Base-by-base conservation (phyloP, 2,797 vertebrate species). In the Spea hammondii region DNA sequence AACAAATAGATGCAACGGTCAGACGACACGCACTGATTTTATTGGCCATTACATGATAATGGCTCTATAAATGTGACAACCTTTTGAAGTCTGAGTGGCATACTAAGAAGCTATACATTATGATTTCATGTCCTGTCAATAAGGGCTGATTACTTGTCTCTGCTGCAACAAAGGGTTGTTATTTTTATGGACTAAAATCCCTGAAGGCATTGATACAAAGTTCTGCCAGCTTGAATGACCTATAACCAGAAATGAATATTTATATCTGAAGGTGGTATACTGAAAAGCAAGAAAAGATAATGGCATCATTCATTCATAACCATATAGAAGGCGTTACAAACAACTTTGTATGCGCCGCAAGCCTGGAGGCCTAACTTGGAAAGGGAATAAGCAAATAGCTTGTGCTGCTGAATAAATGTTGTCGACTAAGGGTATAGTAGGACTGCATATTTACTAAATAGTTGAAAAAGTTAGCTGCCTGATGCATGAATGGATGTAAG, bases 71-170 rank as follows among this genome's bases (percentile, higher is more conserved):
- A 62, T 32, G 9, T 62, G 55, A 12, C 12, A 32, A 17, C 7
- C n/a, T 17, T 62, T 62, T 62, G 14, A 12, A 62, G 6, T 62
- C 59, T 62, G 59, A 62, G 59, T 62, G 59, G 14, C 59, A 62
- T 5, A 17, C 0, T 17, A 62, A 62, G 59, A 9, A 62, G 59
- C 59, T 62, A 17, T 6, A 62, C 59, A 62, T 13, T 57, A 2
- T 17, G 59, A 62, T 62, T 62, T 62, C 59, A 14, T 32, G 32
- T 62, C 32, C 65, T 13, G 47, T 67, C 65, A 67, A 67, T 67
- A 49, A 4, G 46, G 5, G 65, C 47, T 13, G 46, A 67, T 67
- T 48, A 45, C 45, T 48, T 67, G 47, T 67, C 46, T 48, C 47
- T 48, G 65, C 47, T 48, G 9, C 47, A 48, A 12, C 10, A 48